Evolutionary conservation across 2,797 vertebrate species (phyloP), one percentile per base, ranked within the genome.

Genomic region (Hephaestus fuliginosus): DNA sequence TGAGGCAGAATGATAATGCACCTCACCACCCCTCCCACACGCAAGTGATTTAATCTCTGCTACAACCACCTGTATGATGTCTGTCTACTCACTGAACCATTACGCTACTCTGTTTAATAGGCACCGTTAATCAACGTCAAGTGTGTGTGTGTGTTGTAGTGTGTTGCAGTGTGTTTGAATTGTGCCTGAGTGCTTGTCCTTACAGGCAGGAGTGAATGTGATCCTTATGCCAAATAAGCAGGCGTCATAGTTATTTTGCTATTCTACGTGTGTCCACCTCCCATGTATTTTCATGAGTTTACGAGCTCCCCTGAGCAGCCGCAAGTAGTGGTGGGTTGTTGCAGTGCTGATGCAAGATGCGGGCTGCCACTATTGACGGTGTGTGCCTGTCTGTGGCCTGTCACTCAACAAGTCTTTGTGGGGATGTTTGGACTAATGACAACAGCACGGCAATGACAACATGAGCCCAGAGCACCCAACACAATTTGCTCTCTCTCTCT

Each of bases 401-500:
- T 93, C 93, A 92, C 84, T 94, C 93, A 91, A 20, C 86, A 61
- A 49, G 72, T 86, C 88, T 91, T 87, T 22, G 71, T 81, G 67
- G 88, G 66, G 79, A 85, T 93, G 91, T 95, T 94, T 93, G 87
- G 80, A 91, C 86, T 93, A 91, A 92, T 20, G 71, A 94, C 92
- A 93, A 65, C 91, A 80, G 64, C 66, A 36, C 55, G 10, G 74
- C 81, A 86, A 74, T 72, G 82, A 90, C 89, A 93, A 89, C 90
- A 88, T 5, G 60, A 87, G 83, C 85, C 66, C 88, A 87, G 83
- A 85, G 80, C 85, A 57, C 73, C 81, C 36, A 20, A 39, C 68
- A 65, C 76, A 55, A 84, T 56, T 82, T 39, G 14, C 70, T 81
- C 65, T 51, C 57, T 52, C 61, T 57, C n/a, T 56, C 62, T 76